Base-by-base conservation (phyloP, 2,797 vertebrate genomes). In the Gadopsis marmoratus region DNA sequence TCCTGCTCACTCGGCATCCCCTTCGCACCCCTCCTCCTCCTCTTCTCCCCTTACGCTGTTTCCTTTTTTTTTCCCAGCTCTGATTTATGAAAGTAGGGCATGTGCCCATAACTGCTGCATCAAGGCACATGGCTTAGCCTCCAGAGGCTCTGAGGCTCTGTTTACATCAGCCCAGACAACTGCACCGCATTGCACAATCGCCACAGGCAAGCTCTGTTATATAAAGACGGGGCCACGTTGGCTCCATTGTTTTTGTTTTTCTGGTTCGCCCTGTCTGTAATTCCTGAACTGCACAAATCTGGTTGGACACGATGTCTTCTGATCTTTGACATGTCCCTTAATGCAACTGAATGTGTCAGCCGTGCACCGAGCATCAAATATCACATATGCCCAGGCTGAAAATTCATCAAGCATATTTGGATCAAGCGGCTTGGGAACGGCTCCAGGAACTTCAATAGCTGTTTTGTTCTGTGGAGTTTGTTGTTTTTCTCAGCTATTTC, bases 31-130 rank as follows among this genome's bases (percentile, higher is more conserved):
- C 85, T 65, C 75, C 67, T 66, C 72, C 76, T 51, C 86, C 67
- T 69, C 79, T 56, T 59, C 68, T 71, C 81, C 63, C 85, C 78
- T 88, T 88, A 84, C 26, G 31, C 88, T 78, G 88, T 92, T 83
- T 93, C 92, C 94, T 91, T 93, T 88, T 80, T 83, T 76, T 89
- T 86, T 81, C 73, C 81, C 89, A 86, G 91, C 87, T 84, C 90
- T 94, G 93, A 95, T 95, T 95, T 95, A 88, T 83, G 78, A 95
- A 95, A 95, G 91, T 96, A 89, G 94, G 94, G 92, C 96, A 95
- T 95, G 92, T 95, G 95, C 93, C 95, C 88, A 94, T 94, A 93
- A 95, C 93, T 95, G 94, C 95, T 70, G 88, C 95, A 95, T 92
- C 95, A 94, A 94, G 94, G 91, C 92, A 89, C 94, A 92, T 91